Percentiles rank a stretch among this genome's conserved stretches.
Conservation (phyloP, 2,888 invertebrate species). For the Osmoderma eremita region DNA sequence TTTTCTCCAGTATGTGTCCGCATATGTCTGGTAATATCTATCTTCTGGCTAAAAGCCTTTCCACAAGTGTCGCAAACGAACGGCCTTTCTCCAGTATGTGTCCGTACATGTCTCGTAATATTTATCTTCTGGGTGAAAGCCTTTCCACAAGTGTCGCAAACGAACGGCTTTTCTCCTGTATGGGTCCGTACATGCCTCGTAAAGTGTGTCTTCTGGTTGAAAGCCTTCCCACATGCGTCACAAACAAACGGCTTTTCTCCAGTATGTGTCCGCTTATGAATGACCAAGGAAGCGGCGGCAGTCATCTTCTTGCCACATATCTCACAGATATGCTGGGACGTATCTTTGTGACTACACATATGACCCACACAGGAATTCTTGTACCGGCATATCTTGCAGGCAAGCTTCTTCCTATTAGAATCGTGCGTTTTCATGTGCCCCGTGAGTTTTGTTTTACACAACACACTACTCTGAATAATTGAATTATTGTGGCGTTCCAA, state of each 20-base stretch:
- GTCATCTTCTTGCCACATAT: constrained; percentile 41
- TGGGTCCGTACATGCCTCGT: constrained; percentile 43
- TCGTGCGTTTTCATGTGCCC: constrained; percentile 42
- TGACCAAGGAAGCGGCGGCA: constrained; percentile 26
- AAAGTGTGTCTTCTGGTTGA: neutral
- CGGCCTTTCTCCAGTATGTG: constrained; percentile 44
- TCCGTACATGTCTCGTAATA: constrained; percentile 41
- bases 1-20: constrained; percentile 41
- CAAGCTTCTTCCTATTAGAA: constrained; percentile 34
- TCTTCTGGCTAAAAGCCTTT: too few relatives aligned
- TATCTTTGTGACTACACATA: constrained; percentile 37
- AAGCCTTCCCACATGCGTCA: too few relatives aligned
- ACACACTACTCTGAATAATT: too few relatives aligned
- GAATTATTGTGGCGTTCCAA: too few relatives aligned
- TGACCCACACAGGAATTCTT: constrained; percentile 43
- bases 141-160: too few relatives aligned
- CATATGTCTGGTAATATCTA: too few relatives aligned
- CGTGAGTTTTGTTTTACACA: too few relatives aligned
- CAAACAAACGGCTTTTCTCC: constrained; percentile 42
- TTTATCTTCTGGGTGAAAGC: neutral
- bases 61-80: constrained; percentile 34
- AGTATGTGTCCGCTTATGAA: constrained; percentile 41
- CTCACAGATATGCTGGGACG: constrained; percentile 54
- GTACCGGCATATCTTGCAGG: constrained; percentile 46
- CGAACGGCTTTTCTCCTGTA: constrained; percentile 43